Evolutionary conservation across 2,797 vertebrate species (phyloP), one percentile per base, ranked within the genome.

Genomic region (Knipowitschia caucasica): DNA sequence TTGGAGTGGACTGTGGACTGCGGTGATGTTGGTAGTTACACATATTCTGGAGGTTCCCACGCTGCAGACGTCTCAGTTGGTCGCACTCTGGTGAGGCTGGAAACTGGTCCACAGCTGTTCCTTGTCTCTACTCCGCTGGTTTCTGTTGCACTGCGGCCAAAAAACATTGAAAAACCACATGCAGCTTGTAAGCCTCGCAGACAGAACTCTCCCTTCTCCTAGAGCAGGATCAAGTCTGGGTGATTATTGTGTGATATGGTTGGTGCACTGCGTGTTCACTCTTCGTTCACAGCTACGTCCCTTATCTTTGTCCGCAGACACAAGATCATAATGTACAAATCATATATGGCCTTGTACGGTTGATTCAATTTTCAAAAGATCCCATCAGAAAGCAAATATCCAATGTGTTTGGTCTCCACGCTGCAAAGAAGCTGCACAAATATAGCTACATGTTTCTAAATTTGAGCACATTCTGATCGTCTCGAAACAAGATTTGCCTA

Each of bases 61-160:
- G 71, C 72, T 83, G 77, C 24, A 73, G 75, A 73, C 80, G 71
- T 71, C 71, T 78, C 72, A 63, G 59, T 73, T 80, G 68, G 70
- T 58, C 73, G 70, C 74, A 67, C 69, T 81, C 61, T 60, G 77
- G 63, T 62, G 71, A 75, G 54, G 64, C 59, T 78, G 84, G 80
- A 80, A 79, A 82, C 83, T 71, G 72, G 71, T 66, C 77, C 62
- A 61, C 83, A 87, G 80, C 83, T 85, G 85, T 65, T 65, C 54
- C 50, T 59, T 24, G 64, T 77, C 64, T 79, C 64, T 52, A 27
- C 45, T 43, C 53, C 61, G 42, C 64, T 40, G 60, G 15, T 50
- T 69, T 67, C 78, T 80, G 79, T 79, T 83, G 80, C 53, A n/a
- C 50, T 53, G 60, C 2, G 25, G 67, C 59, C 38, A 1, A 40